These are phyloP conservation scores for Hippocampus barbouri DNA, from an alignment of 2,113 vertebrate genomes.

Conservation along the genomic window DNA sequence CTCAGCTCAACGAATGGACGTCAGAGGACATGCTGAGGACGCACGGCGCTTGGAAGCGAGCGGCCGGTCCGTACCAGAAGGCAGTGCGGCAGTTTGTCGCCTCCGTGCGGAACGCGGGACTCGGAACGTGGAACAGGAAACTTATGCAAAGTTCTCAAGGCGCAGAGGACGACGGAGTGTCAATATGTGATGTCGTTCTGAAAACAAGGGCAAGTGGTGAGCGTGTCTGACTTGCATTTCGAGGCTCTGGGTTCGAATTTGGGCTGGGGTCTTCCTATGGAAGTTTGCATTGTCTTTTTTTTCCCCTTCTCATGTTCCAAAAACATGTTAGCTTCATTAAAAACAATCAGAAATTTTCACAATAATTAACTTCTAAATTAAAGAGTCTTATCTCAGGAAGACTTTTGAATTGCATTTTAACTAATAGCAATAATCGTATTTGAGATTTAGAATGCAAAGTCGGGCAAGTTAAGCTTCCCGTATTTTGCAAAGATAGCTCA, in stretches of 20 bases:
- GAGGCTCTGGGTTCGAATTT: background rate
- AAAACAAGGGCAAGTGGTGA: background rate
- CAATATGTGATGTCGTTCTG: background rate
- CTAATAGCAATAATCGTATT: no score
- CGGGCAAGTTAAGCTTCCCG: no score
- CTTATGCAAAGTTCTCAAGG: background rate
- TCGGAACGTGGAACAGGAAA: conserved; percentile 49
- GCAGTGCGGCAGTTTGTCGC: conserved; percentile 32
- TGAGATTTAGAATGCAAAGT: no score
- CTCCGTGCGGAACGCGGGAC: conserved; percentile 39
- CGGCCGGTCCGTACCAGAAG: conserved; percentile 43
- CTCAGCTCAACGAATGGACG: conserved; percentile 23
- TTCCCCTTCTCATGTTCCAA: no score
- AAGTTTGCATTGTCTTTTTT: no score
- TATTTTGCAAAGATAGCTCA: no score
- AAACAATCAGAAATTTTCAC: background rate
- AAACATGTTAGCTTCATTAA: no score
- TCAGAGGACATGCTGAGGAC: background rate
- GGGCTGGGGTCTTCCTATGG: no score
- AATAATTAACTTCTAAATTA: background rate
- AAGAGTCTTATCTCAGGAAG: no score
- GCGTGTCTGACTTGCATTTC: background rate
- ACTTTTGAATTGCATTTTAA: no score
- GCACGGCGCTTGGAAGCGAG: conserved; percentile 37
- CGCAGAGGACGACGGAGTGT: no score